Conservation (phyloP, 2,113 vertebrate species). For the Callorhinus ursinus region DNA sequence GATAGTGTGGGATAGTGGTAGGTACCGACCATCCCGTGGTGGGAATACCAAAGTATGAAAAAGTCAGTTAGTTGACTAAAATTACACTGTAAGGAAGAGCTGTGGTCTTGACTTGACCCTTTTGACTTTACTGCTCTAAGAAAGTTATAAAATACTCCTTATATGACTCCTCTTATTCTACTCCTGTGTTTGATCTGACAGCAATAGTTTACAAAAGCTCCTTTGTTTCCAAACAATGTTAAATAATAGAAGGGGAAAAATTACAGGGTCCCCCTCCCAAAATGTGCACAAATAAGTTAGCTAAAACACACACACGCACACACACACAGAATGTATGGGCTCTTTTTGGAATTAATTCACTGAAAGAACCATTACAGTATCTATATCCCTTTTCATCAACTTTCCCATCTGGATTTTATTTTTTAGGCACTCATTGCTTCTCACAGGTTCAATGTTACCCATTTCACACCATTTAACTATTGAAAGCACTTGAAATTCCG, state of each 20-base stretch:
- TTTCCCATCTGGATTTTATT: slow-evolving; percentile 94
- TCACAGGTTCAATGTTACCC: slow-evolving; percentile 87
- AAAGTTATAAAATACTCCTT: slow-evolving; percentile 73
- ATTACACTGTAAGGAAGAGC: slow-evolving; percentile 40
- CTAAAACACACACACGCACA: slow-evolving; percentile 20
- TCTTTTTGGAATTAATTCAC: slow-evolving; percentile 74
- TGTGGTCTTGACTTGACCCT: slow-evolving; percentile 59
- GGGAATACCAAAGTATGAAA: neutral
- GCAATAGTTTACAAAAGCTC: slow-evolving; percentile 54
- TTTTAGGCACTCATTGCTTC: slow-evolving; percentile 86
- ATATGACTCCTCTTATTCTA: slow-evolving; percentile 60
- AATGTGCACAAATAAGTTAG: slow-evolving; percentile 58
- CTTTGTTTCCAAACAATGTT: slow-evolving; percentile 55
- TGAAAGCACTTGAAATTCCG: slow-evolving; percentile 90
- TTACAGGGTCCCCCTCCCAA: neutral
- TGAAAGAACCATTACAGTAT: slow-evolving; percentile 79
- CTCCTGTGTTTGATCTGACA: slow-evolving; percentile 73
- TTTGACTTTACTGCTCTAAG: slow-evolving; percentile 39
- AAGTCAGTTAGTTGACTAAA: neutral
- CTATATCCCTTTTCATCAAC: slow-evolving; percentile 81
- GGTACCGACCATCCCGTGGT: neutral
- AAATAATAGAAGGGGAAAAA: slow-evolving; percentile 69
- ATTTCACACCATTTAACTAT: slow-evolving; percentile 87
- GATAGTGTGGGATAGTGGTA: neutral
- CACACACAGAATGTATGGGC: neutral